Conservation (phyloP, 1,140 invertebrate species). For the Drosophila nebulosa region DNA sequence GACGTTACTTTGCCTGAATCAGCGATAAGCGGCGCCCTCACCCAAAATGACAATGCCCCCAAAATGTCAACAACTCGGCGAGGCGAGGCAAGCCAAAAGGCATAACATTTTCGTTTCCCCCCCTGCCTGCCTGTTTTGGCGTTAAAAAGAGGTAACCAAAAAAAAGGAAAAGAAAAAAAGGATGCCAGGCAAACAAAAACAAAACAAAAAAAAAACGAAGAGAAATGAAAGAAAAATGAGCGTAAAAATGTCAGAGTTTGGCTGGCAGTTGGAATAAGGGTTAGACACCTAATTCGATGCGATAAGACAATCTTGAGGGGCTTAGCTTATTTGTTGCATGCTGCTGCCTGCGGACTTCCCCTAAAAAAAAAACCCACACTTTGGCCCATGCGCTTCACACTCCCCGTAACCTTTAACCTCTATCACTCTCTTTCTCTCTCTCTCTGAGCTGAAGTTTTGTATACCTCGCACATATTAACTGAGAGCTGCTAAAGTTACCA, state of each 20-base stretch:
- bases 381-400: neutral
- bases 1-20: slow-evolving; percentile 28
- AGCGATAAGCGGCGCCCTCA: slow-evolving; percentile 43
- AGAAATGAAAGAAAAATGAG: slow-evolving; percentile 23
- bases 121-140: neutral
- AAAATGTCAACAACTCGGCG: slow-evolving; percentile 46
- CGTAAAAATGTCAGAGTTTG: slow-evolving; percentile 48
- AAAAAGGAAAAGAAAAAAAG: neutral
- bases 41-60: slow-evolving; percentile 41
- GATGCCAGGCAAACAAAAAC: neutral
- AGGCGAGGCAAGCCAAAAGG: slow-evolving; percentile 1
- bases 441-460: neutral
- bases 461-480: neutral
- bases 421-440: neutral
- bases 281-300: slow-evolving; percentile 59
- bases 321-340: slow-evolving; percentile 57
- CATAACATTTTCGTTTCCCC: neutral
- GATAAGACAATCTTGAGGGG: slow-evolving; percentile 55
- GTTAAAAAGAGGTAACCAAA: neutral
- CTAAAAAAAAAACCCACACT: neutral
- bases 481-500: neutral
- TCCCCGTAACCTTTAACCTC: neutral
- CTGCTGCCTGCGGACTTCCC: slow-evolving; percentile 12
- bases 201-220: neutral
- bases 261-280: slow-evolving; percentile 51